phyloP scores from a whole-genome alignment of 2,888 invertebrate genomes.

The Dryadula phaetusa region DNA sequence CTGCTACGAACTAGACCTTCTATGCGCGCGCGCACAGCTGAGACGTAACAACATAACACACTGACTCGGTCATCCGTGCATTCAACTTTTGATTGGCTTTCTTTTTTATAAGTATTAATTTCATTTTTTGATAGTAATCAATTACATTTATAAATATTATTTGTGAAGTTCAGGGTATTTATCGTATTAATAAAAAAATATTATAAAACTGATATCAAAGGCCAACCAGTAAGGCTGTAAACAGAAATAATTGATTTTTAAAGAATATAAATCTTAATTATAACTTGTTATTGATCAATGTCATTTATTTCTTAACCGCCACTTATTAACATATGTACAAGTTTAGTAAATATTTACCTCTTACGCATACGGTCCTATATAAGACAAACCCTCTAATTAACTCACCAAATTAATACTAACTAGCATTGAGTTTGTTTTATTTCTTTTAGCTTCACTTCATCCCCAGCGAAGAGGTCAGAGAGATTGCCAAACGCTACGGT shows the following conservation, averaged over 20 bases:
- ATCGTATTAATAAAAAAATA: not conserved
- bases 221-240: not conserved
- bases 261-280: slow-evolving; percentile 4
- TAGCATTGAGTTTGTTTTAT: not conserved
- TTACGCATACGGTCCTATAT: not conserved
- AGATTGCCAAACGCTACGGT: no score
- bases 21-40: slow-evolving; percentile 83
- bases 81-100: slow-evolving; percentile 84
- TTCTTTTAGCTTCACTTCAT: no score
- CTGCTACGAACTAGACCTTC: slow-evolving; percentile 82
- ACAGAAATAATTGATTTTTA: not conserved
- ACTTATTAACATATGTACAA: not conserved
- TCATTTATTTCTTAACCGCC: not conserved
- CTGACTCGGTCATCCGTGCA: slow-evolving; percentile 85
- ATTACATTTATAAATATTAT: slow-evolving; percentile 30
- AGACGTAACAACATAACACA: slow-evolving; percentile 83
- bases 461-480: no score
- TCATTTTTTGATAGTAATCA: slow-evolving; percentile 53
- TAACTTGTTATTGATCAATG: not conserved
- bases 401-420: not conserved
- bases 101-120: slow-evolving; percentile 76
- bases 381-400: slow-evolving; percentile 11
- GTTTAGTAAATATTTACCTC: not conserved
- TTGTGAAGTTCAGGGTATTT: not conserved
- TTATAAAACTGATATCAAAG: not conserved